Evolutionary conservation across 2,797 vertebrate species (phyloP).

Genomic region (Falco novaeseelandiae): DNA sequence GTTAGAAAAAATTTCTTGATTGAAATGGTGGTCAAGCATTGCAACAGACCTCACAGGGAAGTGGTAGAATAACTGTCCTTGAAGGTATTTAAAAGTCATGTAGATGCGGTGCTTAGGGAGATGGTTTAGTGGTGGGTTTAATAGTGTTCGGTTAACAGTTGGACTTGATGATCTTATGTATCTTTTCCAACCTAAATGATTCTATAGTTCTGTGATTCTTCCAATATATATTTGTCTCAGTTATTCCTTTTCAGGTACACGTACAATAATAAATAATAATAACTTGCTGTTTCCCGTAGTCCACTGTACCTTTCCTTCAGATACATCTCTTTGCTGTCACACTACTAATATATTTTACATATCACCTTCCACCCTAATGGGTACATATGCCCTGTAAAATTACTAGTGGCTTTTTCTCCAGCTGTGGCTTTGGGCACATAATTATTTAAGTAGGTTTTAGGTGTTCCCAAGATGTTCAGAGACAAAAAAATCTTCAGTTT

Average conservation of each 20-base stretch:
- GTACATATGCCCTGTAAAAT: background rate
- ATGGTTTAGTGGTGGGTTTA: background rate
- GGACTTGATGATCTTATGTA: background rate
- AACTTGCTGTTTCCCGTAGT: background rate
- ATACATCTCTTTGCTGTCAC: background rate
- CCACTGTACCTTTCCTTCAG: background rate
- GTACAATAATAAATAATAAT: background rate
- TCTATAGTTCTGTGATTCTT: background rate
- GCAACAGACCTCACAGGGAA: background rate
- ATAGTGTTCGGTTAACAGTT: no score
- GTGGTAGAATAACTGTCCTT: rapidly evolving
- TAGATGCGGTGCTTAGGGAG: background rate
- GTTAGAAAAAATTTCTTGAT: background rate
- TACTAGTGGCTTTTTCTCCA: background rate
- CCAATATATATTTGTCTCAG: background rate
- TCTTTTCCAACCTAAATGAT: background rate
- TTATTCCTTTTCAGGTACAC: background rate
- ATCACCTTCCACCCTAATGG: background rate
- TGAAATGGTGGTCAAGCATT: background rate
- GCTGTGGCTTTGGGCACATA: background rate
- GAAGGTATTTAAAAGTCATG: rapidly evolving
- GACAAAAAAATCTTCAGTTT: background rate
- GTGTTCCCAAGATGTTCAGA: background rate
- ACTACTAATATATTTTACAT: background rate
- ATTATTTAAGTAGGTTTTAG: background rate